Base-by-base conservation (phyloP, 1,140 invertebrate species). In the Sesamia nonagrioides region DNA sequence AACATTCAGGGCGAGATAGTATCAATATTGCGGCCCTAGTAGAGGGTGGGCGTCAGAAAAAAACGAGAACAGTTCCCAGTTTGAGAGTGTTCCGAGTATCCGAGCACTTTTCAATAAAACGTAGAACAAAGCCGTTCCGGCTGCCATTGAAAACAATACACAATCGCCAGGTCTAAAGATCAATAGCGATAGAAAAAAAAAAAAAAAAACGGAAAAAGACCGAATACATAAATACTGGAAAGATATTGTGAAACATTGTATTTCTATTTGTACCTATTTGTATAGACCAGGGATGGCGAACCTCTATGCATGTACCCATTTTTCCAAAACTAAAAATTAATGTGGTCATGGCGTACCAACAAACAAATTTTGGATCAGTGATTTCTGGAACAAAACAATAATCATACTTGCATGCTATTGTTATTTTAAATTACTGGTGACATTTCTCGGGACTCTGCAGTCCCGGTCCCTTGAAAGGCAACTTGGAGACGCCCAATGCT, bases 141-240 rank as follows among this genome's bases (percentile, higher is more conserved):
- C 61, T 42, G 18, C 37, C n/a, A 42, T 66, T 66, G 61, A 58
- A 66, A 42, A 66, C 37, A 66, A 17, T 66, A 17, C 37, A 66
- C 13, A 13, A 40, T 17, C 35, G 37, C 8, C 37, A 18, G 35
- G 17, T 17, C 37, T 42, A 3, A 7, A 13, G 11, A 66, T 21
- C 61, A 42, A 66, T 66, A 66, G 61, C 21, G 37, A 0, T 21
- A 21, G n/a, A 37, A 61, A 18, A 66, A 42, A 42, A 37, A 61
- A 18, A 66, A 42, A 42, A 17, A 13, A 42, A 8, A 8, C 0
- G 54, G 27, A 9, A 13, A 56, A 54, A 56, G 9, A 2, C 11
- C 9, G 9, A 27, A 11, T 4, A 56, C 2, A 21, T 21, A 56
- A 11, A 56, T 21, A 27, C 8, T 11, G 18, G 54, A 56, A 56